Percentiles rank a stretch among this genome's conserved stretches.
Evolutionary conservation across 2,113 vertebrate species (phyloP).

Genomic region (Tetrao urogallus): DNA sequence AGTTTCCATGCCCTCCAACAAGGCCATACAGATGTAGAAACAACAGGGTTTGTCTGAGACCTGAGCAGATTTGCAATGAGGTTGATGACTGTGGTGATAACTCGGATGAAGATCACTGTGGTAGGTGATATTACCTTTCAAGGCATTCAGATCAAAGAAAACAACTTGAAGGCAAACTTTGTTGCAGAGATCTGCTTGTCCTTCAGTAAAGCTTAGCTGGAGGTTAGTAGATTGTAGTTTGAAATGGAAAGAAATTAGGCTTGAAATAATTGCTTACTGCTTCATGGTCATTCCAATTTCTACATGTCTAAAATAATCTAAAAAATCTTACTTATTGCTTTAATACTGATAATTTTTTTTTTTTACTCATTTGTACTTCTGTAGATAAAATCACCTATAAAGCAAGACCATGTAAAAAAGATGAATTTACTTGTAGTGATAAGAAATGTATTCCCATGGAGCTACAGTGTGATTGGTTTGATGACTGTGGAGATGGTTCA

Average conservation of each 20-base stretch:
- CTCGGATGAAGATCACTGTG: constrained; percentile 94
- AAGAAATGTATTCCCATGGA: constrained; percentile 88
- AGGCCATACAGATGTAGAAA: constrained; percentile 91
- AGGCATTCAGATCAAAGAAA: constrained; percentile 27
- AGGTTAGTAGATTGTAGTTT: background rate
- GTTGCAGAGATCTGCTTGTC: constrained; percentile 43
- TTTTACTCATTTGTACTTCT: constrained; percentile 26
- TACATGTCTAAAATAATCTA: background rate
- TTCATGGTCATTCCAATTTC: background rate
- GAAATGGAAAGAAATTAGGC: background rate
- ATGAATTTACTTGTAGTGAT: constrained; percentile 92
- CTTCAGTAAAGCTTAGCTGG: constrained; percentile 42
- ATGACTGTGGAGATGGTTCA: constrained; percentile 95
- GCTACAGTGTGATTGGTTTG: constrained; percentile 92
- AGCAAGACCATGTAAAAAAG: constrained; percentile 90
- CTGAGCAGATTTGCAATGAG: constrained; percentile 90
- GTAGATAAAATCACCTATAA: constrained; percentile 84
- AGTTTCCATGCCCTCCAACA: constrained; percentile 90
- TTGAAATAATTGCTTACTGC: background rate
- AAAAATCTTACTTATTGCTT: background rate
- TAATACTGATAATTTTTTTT: background rate
- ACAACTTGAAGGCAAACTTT: constrained; percentile 20
- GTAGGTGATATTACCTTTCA: constrained; percentile 73
- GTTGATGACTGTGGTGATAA: constrained; percentile 96
- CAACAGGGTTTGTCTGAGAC: constrained; percentile 89